phyloP scores from a whole-genome alignment of 1,140 invertebrate genomes.

The Drosophila aff. region DNA sequence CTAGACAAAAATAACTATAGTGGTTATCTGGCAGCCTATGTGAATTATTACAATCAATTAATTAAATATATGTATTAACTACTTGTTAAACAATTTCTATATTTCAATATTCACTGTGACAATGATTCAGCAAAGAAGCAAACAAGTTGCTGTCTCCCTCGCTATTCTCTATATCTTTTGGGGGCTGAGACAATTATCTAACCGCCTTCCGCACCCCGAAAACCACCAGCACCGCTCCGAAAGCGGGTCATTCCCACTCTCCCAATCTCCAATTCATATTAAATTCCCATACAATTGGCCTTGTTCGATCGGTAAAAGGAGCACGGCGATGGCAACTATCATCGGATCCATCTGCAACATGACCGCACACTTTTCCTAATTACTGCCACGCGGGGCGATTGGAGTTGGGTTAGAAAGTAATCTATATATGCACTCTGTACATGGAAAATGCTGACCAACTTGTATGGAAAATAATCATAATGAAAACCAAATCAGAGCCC shows the following conservation, averaged over 20 bases:
- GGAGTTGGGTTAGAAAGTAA: constrained; percentile 2
- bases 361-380: constrained; percentile 26
- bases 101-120: constrained; percentile 8
- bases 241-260: constrained; percentile 33
- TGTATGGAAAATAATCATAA: constrained; percentile 1
- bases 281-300: constrained; percentile 11
- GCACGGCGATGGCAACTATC: constrained; percentile 7
- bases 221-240: background rate
- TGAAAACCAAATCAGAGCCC: background rate
- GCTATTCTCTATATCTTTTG: constrained; percentile 1
- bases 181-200: constrained; percentile 22
- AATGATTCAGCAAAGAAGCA: constrained; percentile 18
- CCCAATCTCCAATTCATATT: constrained; percentile 24
- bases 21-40: background rate
- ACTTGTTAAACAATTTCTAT: background rate
- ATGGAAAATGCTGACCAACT: background rate
- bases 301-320: constrained; percentile 31
- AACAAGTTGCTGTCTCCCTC: constrained; percentile 7
- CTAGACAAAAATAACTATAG: background rate
- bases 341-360: constrained; percentile 28
- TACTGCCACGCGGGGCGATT: background rate
- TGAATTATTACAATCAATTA: too few relatives aligned
- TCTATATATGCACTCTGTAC: background rate
- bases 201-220: background rate
- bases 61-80: background rate